These are phyloP conservation scores for Metellina segmentata DNA, from an alignment of 2,888 invertebrate genomes.

Conservation along the genomic window DNA sequence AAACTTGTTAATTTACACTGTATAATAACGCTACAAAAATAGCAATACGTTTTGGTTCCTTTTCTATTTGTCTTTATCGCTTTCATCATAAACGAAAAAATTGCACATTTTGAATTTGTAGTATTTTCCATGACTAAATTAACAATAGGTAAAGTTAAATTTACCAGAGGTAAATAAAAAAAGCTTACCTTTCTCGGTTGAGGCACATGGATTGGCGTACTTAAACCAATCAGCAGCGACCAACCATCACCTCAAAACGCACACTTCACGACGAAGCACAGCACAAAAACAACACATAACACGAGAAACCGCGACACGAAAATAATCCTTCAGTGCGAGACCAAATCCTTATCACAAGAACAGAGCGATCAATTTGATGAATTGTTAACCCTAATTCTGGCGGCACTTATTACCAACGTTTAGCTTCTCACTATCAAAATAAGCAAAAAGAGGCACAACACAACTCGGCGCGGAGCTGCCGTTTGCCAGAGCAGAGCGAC, in stretches of 20 bases:
- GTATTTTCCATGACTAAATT: too few relatives aligned
- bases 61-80: too few relatives aligned
- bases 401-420: background rate
- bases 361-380: background rate
- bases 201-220: conserved; percentile 67
- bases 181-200: conserved; percentile 70
- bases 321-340: background rate
- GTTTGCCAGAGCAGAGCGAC: conserved; percentile 59
- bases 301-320: background rate
- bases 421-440: background rate
- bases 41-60: too few relatives aligned
- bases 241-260: conserved; percentile 20
- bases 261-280: background rate
- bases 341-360: background rate
- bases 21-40: too few relatives aligned
- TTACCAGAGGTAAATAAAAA: background rate
- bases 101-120: too few relatives aligned
- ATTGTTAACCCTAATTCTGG: background rate
- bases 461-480: conserved; percentile 30
- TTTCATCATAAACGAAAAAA: too few relatives aligned
- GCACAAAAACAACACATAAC: background rate
- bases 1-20: too few relatives aligned
- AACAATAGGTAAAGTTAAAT: too few relatives aligned
- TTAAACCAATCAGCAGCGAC: conserved; percentile 4
- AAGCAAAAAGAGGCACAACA: background rate